Conservation (phyloP, 53 echinoderm and acorn worm species). For the Arbacia lixula region DNA sequence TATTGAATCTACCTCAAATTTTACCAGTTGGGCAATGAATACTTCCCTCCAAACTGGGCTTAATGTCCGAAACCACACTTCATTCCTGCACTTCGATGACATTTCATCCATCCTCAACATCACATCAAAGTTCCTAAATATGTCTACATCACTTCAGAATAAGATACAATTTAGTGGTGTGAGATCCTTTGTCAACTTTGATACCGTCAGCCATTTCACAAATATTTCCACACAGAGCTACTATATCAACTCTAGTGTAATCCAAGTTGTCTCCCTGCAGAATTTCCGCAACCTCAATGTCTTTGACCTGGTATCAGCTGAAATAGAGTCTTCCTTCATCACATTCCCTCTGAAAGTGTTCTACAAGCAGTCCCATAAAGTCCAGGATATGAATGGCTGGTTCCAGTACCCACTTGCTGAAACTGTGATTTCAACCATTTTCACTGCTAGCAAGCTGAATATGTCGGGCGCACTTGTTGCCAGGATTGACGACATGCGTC, state of each 20-base stretch:
- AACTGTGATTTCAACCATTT: not conserved
- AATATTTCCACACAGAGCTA: not conserved
- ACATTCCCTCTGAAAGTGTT: not conserved
- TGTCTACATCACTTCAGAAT: not conserved
- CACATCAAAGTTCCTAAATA: constrained; percentile 10
- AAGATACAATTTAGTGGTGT: not conserved
- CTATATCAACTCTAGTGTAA: not conserved
- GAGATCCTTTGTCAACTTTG: not conserved
- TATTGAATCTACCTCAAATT: not conserved
- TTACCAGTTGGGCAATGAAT: constrained; percentile 45
- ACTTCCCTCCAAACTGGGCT: constrained; percentile 49
- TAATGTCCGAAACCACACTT: constrained; percentile 49
- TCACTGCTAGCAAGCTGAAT: not conserved
- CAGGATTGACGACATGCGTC: not conserved
- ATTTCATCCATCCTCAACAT: constrained; percentile 51
- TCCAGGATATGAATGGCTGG: not conserved
- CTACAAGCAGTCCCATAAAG: not conserved
- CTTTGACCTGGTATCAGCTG: constrained; percentile 14
- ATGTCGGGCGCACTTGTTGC: not conserved
- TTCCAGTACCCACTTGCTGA: constrained; percentile 6
- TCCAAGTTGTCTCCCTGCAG: not conserved
- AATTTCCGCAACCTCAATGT: constrained; percentile 6
- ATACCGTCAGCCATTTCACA: not conserved
- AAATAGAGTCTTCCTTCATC: not conserved
- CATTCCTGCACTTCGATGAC: constrained; percentile 54